Conservation (phyloP, 2,113 vertebrate genomes). For the Ploceus nigricollis region DNA sequence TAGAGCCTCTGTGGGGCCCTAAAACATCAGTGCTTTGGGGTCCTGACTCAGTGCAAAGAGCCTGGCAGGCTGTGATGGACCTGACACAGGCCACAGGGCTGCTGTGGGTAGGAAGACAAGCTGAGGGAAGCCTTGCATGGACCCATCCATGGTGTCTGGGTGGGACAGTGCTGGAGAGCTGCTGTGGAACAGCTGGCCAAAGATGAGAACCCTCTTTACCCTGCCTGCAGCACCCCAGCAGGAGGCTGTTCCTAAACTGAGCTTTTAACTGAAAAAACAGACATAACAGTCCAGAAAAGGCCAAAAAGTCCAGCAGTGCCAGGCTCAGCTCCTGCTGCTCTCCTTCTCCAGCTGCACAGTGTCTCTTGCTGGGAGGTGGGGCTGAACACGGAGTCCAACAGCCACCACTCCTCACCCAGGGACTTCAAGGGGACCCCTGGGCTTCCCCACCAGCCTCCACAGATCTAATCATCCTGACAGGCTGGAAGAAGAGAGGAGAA, state of each 20-base stretch:
- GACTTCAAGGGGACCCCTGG: not conserved
- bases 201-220: not conserved
- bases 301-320: not conserved
- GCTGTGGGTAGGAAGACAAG: not conserved
- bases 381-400: not conserved
- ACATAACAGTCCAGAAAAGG: not conserved
- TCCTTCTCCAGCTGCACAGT: not conserved
- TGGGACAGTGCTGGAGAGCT: rapidly evolving
- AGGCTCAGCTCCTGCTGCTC: not conserved
- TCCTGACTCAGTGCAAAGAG: not conserved
- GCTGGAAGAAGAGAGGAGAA: not conserved
- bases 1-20: not conserved
- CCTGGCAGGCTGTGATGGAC: rapidly evolving
- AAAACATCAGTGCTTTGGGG: no score
- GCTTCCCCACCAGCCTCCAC: not conserved
- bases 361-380: not conserved
- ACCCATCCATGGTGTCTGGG: not conserved
- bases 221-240: not conserved
- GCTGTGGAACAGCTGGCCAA: not conserved
- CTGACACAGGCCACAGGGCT: not conserved
- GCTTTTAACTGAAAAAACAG: not conserved
- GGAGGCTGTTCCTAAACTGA: not conserved
- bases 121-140: not conserved
- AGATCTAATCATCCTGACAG: not conserved
- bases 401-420: not conserved